Percentiles rank a stretch among this genome's conserved stretches.
Conservation (phyloP, 2,113 vertebrate genomes). For the Suricata suricatta region DNA sequence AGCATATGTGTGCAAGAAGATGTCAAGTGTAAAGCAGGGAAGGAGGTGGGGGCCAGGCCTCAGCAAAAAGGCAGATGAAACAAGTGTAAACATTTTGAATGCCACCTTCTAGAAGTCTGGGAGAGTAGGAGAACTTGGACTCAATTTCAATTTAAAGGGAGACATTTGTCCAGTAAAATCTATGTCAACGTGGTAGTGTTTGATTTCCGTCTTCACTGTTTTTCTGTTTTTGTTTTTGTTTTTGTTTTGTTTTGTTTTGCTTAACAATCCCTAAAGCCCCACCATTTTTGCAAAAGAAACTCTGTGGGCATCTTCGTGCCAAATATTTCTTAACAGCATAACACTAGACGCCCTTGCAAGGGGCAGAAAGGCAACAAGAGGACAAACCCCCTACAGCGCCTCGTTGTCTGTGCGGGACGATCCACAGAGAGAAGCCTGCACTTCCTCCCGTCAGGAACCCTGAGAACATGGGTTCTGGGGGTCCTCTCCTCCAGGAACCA, state of each 20-base stretch:
- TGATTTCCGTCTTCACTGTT: not conserved
- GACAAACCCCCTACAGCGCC: rapidly evolving
- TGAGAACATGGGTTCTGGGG: rapidly evolving
- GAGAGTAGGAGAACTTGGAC: slow-evolving; percentile 40
- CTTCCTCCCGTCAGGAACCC: not conserved
- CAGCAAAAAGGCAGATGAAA: slow-evolving; percentile 68
- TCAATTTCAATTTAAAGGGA: not conserved
- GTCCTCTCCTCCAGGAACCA: not conserved
- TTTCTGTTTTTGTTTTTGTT: not conserved
- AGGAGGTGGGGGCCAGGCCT: slow-evolving; percentile 43
- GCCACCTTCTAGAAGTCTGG: slow-evolving; percentile 62
- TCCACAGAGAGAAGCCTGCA: not conserved
- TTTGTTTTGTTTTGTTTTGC: not conserved
- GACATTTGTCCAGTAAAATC: not conserved
- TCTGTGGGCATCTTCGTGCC: not conserved
- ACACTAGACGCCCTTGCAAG: not conserved
- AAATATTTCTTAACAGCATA: not conserved
- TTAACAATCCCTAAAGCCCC: not conserved
- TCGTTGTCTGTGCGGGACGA: rapidly evolving
- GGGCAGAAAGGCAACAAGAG: not conserved
- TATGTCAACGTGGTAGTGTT: not conserved
- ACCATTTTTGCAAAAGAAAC: not conserved
- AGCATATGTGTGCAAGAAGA: slow-evolving; percentile 66
- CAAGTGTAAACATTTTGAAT: slow-evolving; percentile 73
- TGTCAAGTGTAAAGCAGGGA: slow-evolving; percentile 13